phyloP scores from a whole-genome alignment of 2,888 invertebrate genomes.

The Heliconius ethilla region DNA sequence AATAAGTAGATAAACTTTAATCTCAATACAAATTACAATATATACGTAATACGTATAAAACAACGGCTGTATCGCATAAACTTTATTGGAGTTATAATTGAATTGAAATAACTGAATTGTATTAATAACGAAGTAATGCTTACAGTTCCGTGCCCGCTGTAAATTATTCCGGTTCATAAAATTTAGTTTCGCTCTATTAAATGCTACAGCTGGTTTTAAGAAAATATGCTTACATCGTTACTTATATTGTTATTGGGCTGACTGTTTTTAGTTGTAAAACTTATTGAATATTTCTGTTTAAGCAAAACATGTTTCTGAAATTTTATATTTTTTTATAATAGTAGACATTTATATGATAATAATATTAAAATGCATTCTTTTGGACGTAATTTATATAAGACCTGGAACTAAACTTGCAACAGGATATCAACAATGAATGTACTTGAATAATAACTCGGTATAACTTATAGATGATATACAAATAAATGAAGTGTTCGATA shows the following conservation, averaged over 20 bases:
- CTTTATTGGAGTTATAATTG: constrained; percentile 50
- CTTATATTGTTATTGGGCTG: constrained; percentile 4
- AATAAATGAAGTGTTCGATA: background rate
- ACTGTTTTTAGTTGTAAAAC: background rate
- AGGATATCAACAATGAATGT: background rate
- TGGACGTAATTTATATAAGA: no score
- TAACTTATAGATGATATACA: background rate
- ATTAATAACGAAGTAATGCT: constrained; percentile 46
- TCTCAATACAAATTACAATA: background rate
- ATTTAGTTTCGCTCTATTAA: constrained; percentile 40
- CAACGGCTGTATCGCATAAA: constrained; percentile 22
- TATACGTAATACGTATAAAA: constrained; percentile 6
- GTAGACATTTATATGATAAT: no score
- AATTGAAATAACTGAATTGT: constrained; percentile 49
- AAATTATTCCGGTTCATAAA: constrained; percentile 44
- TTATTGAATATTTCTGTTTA: background rate
- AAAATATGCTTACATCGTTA: constrained; percentile 31
- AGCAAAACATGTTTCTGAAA: background rate
- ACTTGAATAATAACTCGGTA: background rate
- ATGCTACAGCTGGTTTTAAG: constrained; percentile 32
- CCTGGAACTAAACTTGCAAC: background rate
- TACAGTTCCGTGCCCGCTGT: constrained; percentile 39
- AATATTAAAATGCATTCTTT: no score
- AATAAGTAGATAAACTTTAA: background rate
- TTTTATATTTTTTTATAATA: no score